phyloP scores from a whole-genome alignment of 35 echinoderm and acorn worm species.

The Anneissia japonica region DNA sequence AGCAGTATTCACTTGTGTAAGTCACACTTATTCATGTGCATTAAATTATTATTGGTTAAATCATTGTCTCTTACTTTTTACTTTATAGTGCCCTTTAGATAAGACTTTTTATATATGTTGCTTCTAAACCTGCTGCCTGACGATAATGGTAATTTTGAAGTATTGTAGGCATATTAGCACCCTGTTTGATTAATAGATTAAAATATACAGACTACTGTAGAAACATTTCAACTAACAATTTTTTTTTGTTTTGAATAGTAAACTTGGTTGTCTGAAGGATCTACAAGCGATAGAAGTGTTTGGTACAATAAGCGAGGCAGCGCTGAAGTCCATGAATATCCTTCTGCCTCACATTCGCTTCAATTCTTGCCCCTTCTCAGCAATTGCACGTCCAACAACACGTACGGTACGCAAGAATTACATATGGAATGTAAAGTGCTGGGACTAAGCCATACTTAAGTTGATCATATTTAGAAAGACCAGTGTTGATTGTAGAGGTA shows the following conservation, averaged over 20 bases:
- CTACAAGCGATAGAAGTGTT: constrained; percentile 43
- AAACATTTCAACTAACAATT: too few species aligned
- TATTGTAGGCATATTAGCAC: neutral
- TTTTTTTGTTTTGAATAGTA: constrained; percentile 2
- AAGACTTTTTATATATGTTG: neutral
- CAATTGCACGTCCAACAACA: constrained; percentile 41
- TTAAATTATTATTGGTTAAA: too few species aligned
- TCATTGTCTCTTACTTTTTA: too few species aligned
- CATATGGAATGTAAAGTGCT: constrained; percentile 52
- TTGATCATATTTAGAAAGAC: neutral
- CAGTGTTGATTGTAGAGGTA: neutral
- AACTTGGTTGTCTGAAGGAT: neutral
- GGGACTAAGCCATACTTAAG: neutral
- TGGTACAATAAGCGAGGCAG: constrained; percentile 3
- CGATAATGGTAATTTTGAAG: neutral
- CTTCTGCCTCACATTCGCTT: constrained; percentile 15
- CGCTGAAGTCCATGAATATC: constrained; percentile 4
- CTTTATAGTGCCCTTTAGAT: too few species aligned
- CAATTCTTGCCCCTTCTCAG: constrained; percentile 46
- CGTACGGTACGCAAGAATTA: neutral
- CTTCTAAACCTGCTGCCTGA: neutral
- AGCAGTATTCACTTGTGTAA: constrained; percentile 34
- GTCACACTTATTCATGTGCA: too few species aligned
- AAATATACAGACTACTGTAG: too few species aligned
- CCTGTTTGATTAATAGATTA: neutral